Percentiles rank a stretch among this genome's conserved stretches.
These are phyloP conservation scores for Drosophila kambysellisi DNA, from an alignment of 2,888 invertebrate genomes.

Conservation along the genomic window DNA sequence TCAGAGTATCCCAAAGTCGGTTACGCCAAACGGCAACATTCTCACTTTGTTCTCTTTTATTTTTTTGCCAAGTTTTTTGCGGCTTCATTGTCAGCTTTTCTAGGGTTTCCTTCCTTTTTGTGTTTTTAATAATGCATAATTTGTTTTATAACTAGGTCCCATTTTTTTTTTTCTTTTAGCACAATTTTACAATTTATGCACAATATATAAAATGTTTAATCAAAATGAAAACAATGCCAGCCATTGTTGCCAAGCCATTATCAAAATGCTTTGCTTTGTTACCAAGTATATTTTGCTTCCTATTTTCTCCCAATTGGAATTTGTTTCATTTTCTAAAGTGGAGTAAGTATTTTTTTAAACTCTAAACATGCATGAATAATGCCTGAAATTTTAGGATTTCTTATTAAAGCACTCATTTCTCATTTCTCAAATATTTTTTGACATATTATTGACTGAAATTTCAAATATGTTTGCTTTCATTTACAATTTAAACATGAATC, in stretches of 20 bases:
- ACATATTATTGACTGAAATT: background rate
- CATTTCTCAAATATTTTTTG: background rate
- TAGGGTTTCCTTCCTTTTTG: conserved; percentile 46
- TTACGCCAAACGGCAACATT: background rate
- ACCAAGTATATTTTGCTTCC: conserved; percentile 1
- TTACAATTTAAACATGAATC: background rate
- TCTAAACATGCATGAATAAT: conserved; percentile 49
- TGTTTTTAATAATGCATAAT: conserved; percentile 79
- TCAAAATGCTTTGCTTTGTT: conserved; percentile 63
- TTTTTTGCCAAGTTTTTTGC: conserved; percentile 61
- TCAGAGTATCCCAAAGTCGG: background rate
- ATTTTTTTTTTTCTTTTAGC: conserved; percentile 15
- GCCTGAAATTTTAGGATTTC: conserved; percentile 6
- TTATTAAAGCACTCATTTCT: background rate
- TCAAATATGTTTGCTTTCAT: background rate
- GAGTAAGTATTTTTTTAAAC: conserved; percentile 19
- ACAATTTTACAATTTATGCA: conserved; percentile 69
- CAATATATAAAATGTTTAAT: conserved; percentile 67
- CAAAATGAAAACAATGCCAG: conserved; percentile 75
- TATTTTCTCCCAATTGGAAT: conserved; percentile 12
- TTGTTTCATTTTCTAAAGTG: conserved; percentile 65
- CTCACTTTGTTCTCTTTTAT: conserved; percentile 9
- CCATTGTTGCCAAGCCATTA: conserved; percentile 70
- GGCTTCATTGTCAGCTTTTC: conserved; percentile 75
- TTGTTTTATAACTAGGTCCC: conserved; percentile 72